phyloP scores from a whole-genome alignment of 2,797 vertebrate genomes.

The Simalia tracyae region DNA sequence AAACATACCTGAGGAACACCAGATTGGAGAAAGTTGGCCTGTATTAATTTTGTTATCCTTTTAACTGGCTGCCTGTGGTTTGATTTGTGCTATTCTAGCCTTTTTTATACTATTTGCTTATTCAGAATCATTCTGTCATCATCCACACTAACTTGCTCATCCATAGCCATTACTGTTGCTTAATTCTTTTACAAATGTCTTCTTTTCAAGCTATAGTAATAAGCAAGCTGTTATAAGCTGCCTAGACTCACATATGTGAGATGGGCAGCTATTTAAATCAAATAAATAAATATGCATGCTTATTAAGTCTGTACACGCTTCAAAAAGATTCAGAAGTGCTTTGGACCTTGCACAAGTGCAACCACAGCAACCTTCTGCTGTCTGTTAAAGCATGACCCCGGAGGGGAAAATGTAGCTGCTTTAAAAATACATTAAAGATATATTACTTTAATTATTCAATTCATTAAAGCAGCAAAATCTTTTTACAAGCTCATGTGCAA shows the following conservation, averaged over 20 bases:
- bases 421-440: not conserved
- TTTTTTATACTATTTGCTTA: not conserved
- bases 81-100: not conserved
- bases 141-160: not conserved
- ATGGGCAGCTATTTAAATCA: not conserved
- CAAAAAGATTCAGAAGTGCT: not conserved
- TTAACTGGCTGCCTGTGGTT: not conserved
- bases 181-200: not conserved
- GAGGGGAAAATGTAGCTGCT: not conserved
- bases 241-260: not conserved
- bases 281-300: not conserved
- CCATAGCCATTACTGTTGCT: not conserved
- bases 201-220: not conserved
- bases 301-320: not conserved
- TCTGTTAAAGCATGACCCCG: not conserved
- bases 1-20: not conserved
- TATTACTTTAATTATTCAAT: not conserved
- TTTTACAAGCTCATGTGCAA: not conserved
- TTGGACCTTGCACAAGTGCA: not conserved
- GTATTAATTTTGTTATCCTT: not conserved
- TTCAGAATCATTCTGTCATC: not conserved
- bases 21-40: not conserved
- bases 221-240: not conserved
- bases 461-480: not conserved
- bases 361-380: not conserved